A percentile compares a stretch with the other conserved stretches of the same genome.
Conservation (phyloP, 2,113 vertebrate species). For the Leptobrachium ailaonicum region DNA sequence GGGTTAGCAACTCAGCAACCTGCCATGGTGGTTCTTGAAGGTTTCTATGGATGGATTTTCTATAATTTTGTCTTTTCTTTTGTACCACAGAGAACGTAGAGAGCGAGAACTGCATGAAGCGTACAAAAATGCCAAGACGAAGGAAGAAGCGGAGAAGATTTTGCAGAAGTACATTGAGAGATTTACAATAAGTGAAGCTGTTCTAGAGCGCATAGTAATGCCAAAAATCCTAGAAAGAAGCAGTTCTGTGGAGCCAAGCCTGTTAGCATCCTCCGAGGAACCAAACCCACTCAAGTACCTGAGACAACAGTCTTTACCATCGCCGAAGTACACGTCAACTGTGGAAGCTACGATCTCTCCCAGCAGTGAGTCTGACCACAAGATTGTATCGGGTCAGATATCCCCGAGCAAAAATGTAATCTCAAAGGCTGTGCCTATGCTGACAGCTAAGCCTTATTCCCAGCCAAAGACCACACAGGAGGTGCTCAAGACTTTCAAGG, state of each 20-base stretch:
- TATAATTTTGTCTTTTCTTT: constrained; percentile 1
- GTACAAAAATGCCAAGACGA: constrained; percentile 79
- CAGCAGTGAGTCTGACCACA: constrained; percentile 61
- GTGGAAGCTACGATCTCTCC: constrained; percentile 83
- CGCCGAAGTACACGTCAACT: constrained; percentile 89
- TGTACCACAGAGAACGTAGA: constrained; percentile 79
- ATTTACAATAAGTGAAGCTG: constrained; percentile 92
- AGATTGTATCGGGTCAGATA: constrained; percentile 59
- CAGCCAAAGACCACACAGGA: constrained; percentile 73
- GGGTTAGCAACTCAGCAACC: background rate
- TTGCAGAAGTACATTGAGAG: constrained; percentile 90
- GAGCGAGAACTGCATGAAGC: constrained; percentile 86
- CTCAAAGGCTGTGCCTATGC: constrained; percentile 81
- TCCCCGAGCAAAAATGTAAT: constrained; percentile 73
- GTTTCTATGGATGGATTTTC: accelerated
- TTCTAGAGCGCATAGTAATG: constrained; percentile 88
- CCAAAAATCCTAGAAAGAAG: constrained; percentile 93
- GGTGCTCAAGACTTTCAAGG: constrained; percentile 80
- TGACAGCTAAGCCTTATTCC: constrained; percentile 85
- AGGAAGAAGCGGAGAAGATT: constrained; percentile 84
- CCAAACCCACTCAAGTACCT: constrained; percentile 84
- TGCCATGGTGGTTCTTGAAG: background rate
- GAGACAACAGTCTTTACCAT: constrained; percentile 86
- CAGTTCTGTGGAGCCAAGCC: constrained; percentile 84
- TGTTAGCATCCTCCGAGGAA: constrained; percentile 64